Percentiles rank a stretch among this genome's conserved stretches.
These are phyloP conservation scores for Himalopsyche anomala DNA, from an alignment of 2,888 invertebrate species.

Conservation along the genomic window DNA sequence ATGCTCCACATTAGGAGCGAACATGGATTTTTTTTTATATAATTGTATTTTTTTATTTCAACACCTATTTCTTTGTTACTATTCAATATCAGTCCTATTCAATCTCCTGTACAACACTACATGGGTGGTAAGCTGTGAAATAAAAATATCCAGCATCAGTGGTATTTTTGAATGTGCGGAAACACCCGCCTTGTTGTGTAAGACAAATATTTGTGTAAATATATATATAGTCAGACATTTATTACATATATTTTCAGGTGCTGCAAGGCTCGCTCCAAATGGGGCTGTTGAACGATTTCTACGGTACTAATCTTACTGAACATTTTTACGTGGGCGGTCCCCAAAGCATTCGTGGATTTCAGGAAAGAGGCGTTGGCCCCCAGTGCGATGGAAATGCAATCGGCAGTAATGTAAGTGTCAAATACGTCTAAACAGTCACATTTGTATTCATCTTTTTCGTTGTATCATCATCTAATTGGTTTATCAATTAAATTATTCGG, in stretches of 20 bases:
- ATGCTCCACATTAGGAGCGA: no score
- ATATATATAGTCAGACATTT: no score
- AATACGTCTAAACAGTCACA: neutral
- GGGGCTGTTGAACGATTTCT: conserved; percentile 82
- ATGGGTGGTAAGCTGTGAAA: no score
- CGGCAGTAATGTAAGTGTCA: conserved; percentile 79
- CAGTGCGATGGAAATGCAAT: conserved; percentile 85
- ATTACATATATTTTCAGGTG: conserved; percentile 75
- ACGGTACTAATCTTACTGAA: conserved; percentile 82
- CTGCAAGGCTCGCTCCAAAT: conserved; percentile 83
- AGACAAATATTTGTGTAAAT: neutral
- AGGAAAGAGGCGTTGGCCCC: conserved; percentile 91
- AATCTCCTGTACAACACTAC: no score
- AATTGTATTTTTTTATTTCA: no score
- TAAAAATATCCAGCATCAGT: no score
- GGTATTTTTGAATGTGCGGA: neutral
- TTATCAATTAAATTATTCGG: neutral
- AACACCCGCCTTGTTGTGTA: neutral
- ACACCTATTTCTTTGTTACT: no score
- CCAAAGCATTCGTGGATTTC: conserved; percentile 91
- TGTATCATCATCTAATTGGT: neutral
- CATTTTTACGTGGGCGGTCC: conserved; percentile 94
- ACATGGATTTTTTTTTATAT: no score
- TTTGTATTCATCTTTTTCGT: no score
- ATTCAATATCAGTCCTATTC: no score